Evolutionary conservation across 2,113 vertebrate species (phyloP), one percentile per base, ranked within the genome.

Genomic region (Microtus oregoni): DNA sequence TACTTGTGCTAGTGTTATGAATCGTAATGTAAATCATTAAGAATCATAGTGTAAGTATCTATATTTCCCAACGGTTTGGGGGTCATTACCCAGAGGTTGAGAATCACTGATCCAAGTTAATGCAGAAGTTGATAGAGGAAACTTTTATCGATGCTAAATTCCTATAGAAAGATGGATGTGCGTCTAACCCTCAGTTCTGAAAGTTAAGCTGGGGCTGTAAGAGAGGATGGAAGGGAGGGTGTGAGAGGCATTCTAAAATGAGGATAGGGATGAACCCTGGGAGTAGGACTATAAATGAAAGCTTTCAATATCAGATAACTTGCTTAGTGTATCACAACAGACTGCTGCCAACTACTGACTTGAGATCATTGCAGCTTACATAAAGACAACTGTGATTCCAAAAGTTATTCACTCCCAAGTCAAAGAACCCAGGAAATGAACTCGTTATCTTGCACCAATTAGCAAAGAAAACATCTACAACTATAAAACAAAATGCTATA

Each of bases 381-480:
- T 30, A 55, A 96, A 67, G 22, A 89, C 41, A 94, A 22, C 17
- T 63, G 22, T 86, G n/a, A 86, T 76, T 85, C 47, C 58, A 8
- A 86, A 75, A 87, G 76, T 86, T 2, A 68, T 50, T 91, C 30
- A 89, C 1, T 70, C 20, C 32, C 79, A 83, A 77, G 38, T 35
- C 26, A 32, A 79, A 93, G 78, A 91, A 41, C 50, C 81, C 13
- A 68, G 1, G n/a, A 77, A 63, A 58, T 15, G 9, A 35, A 24
- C 38, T 20, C 22, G 38, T 52, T 79, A 72, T 85, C 20, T 58
- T 3, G 86, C 38, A 87, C 1, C 1, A 89, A 65, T 55, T 86
- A 81, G n/a, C 35, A 94, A 90, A 65, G 30, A 41, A 95, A 90
- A 65, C 41, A 94, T 86, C 47, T n/a, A 26, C 58, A 4, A 72